A percentile compares a stretch with the other conserved stretches of the same genome.
These are phyloP conservation scores for Lutra lutra DNA, from an alignment of 2,797 vertebrate species.

Conservation along the genomic window DNA sequence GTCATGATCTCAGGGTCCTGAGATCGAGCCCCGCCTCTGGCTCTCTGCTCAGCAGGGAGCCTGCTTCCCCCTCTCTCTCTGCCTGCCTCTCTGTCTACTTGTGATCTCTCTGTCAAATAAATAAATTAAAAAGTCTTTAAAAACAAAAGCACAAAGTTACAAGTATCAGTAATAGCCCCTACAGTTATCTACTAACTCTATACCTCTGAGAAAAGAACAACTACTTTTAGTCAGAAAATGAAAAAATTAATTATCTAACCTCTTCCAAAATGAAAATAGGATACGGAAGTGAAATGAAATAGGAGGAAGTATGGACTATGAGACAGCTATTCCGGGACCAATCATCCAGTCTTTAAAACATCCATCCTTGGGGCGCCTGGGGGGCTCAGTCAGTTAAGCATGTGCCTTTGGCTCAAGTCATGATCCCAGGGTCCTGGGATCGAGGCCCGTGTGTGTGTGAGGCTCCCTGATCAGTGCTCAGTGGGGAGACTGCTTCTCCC, in stretches of 20 bases:
- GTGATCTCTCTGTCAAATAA: too few relatives aligned
- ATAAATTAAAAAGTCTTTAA: too few relatives aligned
- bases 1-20: too few relatives aligned
- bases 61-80: not conserved
- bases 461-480: too few relatives aligned
- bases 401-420: too few relatives aligned
- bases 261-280: constrained; percentile 47
- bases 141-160: not conserved
- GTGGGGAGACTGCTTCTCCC: too few relatives aligned
- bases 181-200: not conserved
- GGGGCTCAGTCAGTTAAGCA: too few relatives aligned
- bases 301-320: not conserved
- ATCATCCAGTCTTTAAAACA: not conserved
- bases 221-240: not conserved
- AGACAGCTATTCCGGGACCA: not conserved
- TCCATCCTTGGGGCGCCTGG: not conserved
- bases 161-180: not conserved
- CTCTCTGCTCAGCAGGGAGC: too few relatives aligned
- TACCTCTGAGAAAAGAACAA: not conserved
- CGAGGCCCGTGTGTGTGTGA: too few relatives aligned
- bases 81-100: too few relatives aligned
- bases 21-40: too few relatives aligned
- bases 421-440: too few relatives aligned
- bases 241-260: not conserved
- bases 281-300: not conserved